phyloP scores from a whole-genome alignment of 2,113 vertebrate genomes.

The Canis aureus region DNA sequence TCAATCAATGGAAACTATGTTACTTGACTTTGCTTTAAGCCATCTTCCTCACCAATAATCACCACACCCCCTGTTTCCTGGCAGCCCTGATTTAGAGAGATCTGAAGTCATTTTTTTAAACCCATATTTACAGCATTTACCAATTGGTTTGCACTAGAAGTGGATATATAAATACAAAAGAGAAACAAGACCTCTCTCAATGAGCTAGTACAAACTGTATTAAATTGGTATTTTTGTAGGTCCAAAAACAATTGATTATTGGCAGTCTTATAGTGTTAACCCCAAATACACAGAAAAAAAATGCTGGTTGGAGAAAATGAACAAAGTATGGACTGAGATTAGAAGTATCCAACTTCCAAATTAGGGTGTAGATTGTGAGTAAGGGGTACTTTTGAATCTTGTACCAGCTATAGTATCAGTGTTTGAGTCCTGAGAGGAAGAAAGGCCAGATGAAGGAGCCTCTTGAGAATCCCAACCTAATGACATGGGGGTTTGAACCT shows the following conservation, averaged over 20 bases:
- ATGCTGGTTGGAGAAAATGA: neutral
- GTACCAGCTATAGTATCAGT: neutral
- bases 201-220: neutral
- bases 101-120: neutral
- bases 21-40: neutral
- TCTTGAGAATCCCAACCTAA: neutral
- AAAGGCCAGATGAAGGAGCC: neutral
- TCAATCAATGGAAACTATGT: conserved; percentile 13
- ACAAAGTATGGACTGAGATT: neutral
- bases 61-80: conserved; percentile 51
- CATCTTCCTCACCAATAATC: neutral
- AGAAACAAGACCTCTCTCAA: neutral
- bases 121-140: neutral
- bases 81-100: conserved; percentile 31
- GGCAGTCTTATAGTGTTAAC: neutral
- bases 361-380: neutral
- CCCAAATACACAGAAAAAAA: neutral
- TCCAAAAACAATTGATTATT: neutral
- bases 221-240: neutral
- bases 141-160: neutral
- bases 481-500: neutral
- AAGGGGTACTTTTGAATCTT: neutral
- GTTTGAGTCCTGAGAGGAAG: neutral
- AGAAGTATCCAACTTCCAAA: neutral
- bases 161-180: neutral